Base-by-base conservation (phyloP, 2,113 vertebrate species). In the Cyanoramphus novaezelandiae region DNA sequence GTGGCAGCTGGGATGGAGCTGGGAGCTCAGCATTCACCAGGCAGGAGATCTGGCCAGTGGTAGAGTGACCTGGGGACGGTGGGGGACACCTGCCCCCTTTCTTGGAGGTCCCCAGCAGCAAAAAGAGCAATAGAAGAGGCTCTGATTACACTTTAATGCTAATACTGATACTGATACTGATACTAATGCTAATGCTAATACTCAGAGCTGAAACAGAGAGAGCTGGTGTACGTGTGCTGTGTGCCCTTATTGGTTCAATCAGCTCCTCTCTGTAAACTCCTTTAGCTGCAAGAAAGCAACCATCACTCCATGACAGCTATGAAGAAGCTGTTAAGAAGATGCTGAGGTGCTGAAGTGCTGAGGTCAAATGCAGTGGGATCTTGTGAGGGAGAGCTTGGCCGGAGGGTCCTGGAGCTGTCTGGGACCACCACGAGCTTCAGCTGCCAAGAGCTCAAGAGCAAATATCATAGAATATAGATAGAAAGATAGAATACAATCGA, bases 351-450 rank as follows among this genome's bases (percentile, higher is more conserved):
- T 19, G 62, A 50, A 79, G 28, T 2, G 5, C 15, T 44, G 67
- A 15, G 35, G 10, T 62, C 12, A 4, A 57, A 47, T 6, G 3
- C 33, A 13, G 46, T 15, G 39, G 21, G n/a, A 47, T 4, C 10
- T 60, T 0, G 1, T 0, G 0, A 10, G 16, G 27, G 9, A 35
- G 24, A 60, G 60, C 50, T n/a, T 17, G 72, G 29, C 37, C 0
- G 0, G 60, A 27, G 35, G 25, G 27, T 17, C 19, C 43, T 0
- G 2, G n/a, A 0, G 11, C 55, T 84, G 7, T 7, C 6, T 1
- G 0, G 20, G 75, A 24, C 27, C 75, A 2, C 7, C 3, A 0
- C 3, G 7, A 39, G 28, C 37, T 59, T 70, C n/a, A 11, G 2
- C 49, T 65, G 13, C 18, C 37, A 7, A 20, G 69, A 57, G 27